phyloP scores from a whole-genome alignment of 2,113 vertebrate species.

The Naja naja region DNA sequence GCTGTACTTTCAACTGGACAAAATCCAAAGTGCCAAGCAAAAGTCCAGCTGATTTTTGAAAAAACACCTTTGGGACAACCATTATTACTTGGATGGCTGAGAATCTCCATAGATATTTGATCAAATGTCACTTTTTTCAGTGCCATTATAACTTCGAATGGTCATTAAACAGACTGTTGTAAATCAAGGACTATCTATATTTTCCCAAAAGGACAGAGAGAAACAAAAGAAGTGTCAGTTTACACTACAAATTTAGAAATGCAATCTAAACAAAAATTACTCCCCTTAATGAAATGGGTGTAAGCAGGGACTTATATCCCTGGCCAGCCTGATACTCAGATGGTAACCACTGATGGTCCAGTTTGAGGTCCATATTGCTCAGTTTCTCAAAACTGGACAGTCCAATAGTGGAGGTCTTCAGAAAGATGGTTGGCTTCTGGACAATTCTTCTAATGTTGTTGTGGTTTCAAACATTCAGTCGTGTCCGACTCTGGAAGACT shows the following conservation, averaged over 20 bases:
- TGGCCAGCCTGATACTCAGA: not conserved
- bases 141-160: not conserved
- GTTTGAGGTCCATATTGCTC: not conserved
- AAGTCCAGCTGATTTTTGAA: not conserved
- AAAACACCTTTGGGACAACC: too few species aligned
- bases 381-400: not conserved
- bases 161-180: not conserved
- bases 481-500: too few species aligned
- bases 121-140: not conserved
- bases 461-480: too few species aligned
- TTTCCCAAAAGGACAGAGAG: not conserved
- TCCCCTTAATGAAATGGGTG: not conserved
- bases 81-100: not conserved
- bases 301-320: not conserved
- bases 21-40: not conserved
- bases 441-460: too few species aligned
- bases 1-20: not conserved
- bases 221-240: not conserved
- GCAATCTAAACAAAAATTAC: not conserved
- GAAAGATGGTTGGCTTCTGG: not conserved
- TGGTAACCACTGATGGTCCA: not conserved
- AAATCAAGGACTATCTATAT: not conserved
- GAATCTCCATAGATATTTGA: not conserved
- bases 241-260: not conserved
- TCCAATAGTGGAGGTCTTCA: not conserved